Conservation (phyloP, 2,888 invertebrate genomes). For the Deilephila elpenor region DNA sequence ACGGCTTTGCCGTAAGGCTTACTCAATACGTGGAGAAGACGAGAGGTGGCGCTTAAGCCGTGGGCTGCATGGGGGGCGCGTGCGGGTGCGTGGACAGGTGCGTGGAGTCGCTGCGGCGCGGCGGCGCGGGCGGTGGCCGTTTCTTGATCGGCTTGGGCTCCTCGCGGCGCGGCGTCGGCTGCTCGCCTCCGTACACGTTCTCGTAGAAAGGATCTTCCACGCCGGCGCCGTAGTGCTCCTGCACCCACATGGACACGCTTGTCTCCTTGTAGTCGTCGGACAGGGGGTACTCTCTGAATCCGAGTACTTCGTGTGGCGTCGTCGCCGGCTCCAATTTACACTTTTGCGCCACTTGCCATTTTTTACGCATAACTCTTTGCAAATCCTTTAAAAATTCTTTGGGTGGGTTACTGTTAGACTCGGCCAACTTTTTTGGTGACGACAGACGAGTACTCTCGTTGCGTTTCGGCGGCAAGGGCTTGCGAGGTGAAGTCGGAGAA, state of each 20-base stretch:
- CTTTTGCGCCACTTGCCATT: constrained; percentile 97
- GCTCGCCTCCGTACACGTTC: constrained; percentile 84
- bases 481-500: constrained; percentile 85
- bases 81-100: constrained; percentile 60
- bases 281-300: constrained; percentile 92
- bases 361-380: constrained; percentile 96
- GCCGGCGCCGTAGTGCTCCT: constrained; percentile 91
- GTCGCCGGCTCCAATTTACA: constrained; percentile 94
- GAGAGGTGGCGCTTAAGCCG: constrained; percentile 52
- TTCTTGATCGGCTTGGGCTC: constrained; percentile 84
- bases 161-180: constrained; percentile 61
- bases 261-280: constrained; percentile 90
- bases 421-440: constrained; percentile 90
- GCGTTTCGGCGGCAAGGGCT: constrained; percentile 90
- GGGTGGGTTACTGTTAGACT: constrained; percentile 89
- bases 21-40: neutral
- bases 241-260: constrained; percentile 95
- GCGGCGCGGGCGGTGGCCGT: constrained; percentile 95
- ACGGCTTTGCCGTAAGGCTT: constrained; percentile 7
- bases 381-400: constrained; percentile 94
- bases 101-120: constrained; percentile 91
- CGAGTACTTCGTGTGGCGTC: constrained; percentile 95
- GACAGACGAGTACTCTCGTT: constrained; percentile 90
- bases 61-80: constrained; percentile 60
- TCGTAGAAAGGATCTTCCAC: constrained; percentile 88